phyloP scores from a whole-genome alignment of 2,113 vertebrate genomes.

The Serilophus lunatus region DNA sequence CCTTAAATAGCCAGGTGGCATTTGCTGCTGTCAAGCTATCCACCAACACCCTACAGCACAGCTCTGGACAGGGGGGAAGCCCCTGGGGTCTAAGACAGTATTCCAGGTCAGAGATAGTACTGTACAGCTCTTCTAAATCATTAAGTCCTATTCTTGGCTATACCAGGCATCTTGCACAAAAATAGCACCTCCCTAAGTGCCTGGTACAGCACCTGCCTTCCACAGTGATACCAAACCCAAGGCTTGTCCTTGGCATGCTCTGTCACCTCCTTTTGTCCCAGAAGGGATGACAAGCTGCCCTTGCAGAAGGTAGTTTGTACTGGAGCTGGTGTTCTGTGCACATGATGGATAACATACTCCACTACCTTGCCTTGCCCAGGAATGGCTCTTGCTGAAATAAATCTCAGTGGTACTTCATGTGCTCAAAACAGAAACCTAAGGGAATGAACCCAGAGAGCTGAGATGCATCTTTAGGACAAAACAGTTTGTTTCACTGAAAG shows the following conservation, averaged over 20 bases:
- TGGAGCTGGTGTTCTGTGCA: not conserved
- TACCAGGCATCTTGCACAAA: not conserved
- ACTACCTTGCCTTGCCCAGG: not conserved
- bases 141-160: not conserved
- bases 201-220: not conserved
- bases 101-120: not conserved
- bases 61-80: not conserved
- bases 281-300: not conserved
- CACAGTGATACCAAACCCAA: not conserved
- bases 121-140: not conserved
- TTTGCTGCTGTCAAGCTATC: not conserved
- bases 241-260: not conserved
- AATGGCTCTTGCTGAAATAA: not conserved
- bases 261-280: not conserved
- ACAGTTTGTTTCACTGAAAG: not conserved
- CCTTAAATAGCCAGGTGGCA: not conserved
- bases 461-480: not conserved
- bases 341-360: not conserved
- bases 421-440: not conserved
- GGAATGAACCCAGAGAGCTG: not conserved
- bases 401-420: not conserved
- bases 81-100: rapidly evolving
- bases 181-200: not conserved
- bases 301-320: not conserved
- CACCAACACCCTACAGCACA: not conserved